Evolutionary conservation across 2,888 invertebrate genomes (phyloP).

Genomic region (Heliconius cydno): DNA sequence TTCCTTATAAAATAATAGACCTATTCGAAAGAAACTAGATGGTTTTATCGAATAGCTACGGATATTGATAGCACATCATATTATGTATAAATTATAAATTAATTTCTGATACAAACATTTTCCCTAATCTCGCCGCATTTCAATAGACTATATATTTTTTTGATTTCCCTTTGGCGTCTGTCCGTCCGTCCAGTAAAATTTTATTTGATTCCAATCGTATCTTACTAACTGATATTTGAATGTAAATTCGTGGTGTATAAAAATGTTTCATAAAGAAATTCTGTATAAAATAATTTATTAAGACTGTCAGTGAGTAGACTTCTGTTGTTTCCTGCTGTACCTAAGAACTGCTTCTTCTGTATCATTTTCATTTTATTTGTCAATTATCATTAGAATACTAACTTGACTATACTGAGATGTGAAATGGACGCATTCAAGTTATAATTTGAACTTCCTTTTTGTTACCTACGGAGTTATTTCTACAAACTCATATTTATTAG

Average conservation of each 20-base stretch:
- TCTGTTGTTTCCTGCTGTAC: slow-evolving; percentile 71
- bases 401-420: slow-evolving; percentile 24
- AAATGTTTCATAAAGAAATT: slow-evolving; percentile 58
- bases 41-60: not conserved
- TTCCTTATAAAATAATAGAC: slow-evolving; percentile 17
- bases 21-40: not conserved
- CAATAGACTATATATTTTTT: slow-evolving; percentile 28
- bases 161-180: slow-evolving; percentile 64
- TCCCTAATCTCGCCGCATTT: not conserved
- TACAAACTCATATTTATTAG: slow-evolving; percentile 21
- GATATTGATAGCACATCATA: not conserved
- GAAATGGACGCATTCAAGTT: not conserved
- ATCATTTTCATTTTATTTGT: slow-evolving; percentile 42
- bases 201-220: slow-evolving; percentile 54
- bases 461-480: slow-evolving; percentile 25
- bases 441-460: slow-evolving; percentile 7
- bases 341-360: slow-evolving; percentile 66
- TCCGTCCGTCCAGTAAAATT: slow-evolving; percentile 78
- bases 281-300: slow-evolving; percentile 75
- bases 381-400: slow-evolving; percentile 38
- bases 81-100: not conserved
- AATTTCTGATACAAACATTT: not conserved
- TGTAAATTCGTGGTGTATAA: slow-evolving; percentile 71
- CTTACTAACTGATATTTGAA: slow-evolving; percentile 50
- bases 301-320: slow-evolving; percentile 65